Base-by-base conservation (phyloP, 2,888 invertebrate species). In the Pinctada fucata region DNA sequence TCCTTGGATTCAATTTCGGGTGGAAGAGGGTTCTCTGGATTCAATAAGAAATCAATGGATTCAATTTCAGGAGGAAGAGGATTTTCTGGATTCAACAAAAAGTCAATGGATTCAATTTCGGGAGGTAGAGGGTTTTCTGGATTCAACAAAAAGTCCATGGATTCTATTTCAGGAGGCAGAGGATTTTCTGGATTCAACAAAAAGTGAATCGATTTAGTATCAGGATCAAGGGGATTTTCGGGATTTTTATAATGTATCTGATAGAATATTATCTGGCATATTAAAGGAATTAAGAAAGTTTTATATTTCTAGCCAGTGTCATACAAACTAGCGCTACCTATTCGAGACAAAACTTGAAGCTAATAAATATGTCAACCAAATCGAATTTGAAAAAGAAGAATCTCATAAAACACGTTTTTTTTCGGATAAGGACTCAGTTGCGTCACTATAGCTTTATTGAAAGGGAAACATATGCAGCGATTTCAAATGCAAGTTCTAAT, bases 141-240 rank as follows among this genome's bases (percentile, higher is more conserved):
- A 69, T 83, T 83, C 70, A 78, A 77, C 58, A 83, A 83, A 66
- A 51, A 77, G 5, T 72, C 75, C 3, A 76, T 77, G 51, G 83
- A 83, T 72, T 78, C 79, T 1, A 79, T 81, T 10, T 66, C 70
- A 4, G 78, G 76, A n/a, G 70, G 70, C 8, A 63, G 75, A 3
- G 78, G 78, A 31, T 49, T 83, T 31, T 63, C 72, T 6, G 82
- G 82, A 45, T 83, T 83, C 58, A 78, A 69, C 50, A 82, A 82
- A 64, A 75, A 79, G 16, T 76, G 74, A 31, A 76, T 78, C 16
- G 83, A 83, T 68, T 73, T 68, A 3, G 78, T 80, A 13, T 58
- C 74, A 2, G 79, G 76, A 13, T 74, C 79, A 50, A 69, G 80
- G n/a, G 52, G 80, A 3, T 75, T 77, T 31, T 50, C 69, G n/a